These are phyloP conservation scores for Sebastes cheni DNA, from an alignment of 2,797 vertebrate genomes.

Conservation along the genomic window DNA sequence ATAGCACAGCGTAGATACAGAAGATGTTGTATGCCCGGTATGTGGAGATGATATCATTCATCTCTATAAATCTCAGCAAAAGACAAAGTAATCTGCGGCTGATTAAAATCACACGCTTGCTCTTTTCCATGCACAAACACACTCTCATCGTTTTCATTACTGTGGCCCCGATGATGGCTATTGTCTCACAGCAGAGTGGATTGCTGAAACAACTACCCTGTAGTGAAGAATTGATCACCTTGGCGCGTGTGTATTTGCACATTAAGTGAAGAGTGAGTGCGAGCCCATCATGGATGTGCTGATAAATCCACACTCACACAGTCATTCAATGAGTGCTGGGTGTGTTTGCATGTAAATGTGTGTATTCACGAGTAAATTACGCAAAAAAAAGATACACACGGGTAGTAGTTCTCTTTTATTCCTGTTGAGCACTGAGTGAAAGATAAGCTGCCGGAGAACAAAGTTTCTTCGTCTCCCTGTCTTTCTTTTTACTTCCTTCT, in stretches of 20 bases:
- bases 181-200: constrained; percentile 14
- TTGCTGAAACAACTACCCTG: constrained; percentile 21
- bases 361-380: background rate
- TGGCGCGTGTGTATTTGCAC: background rate
- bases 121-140: background rate
- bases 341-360: background rate
- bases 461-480: background rate
- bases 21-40: background rate
- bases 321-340: background rate
- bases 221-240: constrained; percentile 20
- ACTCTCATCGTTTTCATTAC: background rate
- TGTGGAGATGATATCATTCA: background rate
- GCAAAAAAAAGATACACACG: background rate
- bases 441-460: constrained; percentile 6
- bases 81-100: background rate
- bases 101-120: background rate
- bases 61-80: background rate
- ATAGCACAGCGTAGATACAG: background rate
- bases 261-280: background rate
- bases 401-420: background rate
- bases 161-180: background rate
- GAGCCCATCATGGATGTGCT: background rate
- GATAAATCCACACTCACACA: background rate
- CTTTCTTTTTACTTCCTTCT: background rate
- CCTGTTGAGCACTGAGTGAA: background rate